Evolutionary conservation across 2,888 invertebrate species (phyloP).

Genomic region (Agrypnus murinus): DNA sequence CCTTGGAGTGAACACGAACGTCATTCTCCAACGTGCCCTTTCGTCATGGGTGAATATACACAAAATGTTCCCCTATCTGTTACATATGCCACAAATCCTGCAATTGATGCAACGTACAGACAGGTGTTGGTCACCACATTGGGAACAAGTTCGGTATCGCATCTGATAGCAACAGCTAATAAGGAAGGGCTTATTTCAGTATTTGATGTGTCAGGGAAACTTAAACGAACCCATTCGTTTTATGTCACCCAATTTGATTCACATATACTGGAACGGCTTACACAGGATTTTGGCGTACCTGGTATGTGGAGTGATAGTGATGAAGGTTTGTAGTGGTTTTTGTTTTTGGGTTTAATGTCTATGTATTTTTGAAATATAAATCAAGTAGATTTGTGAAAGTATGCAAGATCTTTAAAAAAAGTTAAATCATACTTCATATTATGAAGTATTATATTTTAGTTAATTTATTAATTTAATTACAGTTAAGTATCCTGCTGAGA

Average conservation of each 20-base stretch:
- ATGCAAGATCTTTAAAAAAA: too few species aligned
- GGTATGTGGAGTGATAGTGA: conserved; percentile 64
- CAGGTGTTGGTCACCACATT: conserved; percentile 60
- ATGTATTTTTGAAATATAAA: too few species aligned
- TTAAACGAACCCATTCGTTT: conserved; percentile 80
- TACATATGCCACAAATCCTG: conserved; percentile 88
- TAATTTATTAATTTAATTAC: too few species aligned
- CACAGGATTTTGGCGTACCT: conserved; percentile 68
- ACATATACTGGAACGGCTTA: conserved; percentile 68
- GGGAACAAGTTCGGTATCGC: conserved; percentile 66
- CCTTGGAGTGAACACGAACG: conserved; percentile 98
- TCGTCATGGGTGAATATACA: conserved; percentile 95
- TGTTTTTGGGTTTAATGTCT: background rate
- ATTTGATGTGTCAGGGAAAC: conserved; percentile 88
- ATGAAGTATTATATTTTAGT: too few species aligned
- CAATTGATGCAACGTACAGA: conserved; percentile 71
- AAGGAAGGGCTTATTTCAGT: conserved; percentile 82
- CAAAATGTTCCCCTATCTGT: conserved; percentile 94
- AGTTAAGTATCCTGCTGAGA: conserved; percentile 67
- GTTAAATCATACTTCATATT: background rate
- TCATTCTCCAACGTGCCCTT: conserved; percentile 94
- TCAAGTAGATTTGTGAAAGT: too few species aligned
- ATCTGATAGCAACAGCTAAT: conserved; percentile 75
- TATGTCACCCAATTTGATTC: conserved; percentile 70
- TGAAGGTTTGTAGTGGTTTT: conserved; percentile 62